Evolutionary conservation across 1,140 invertebrate species (phyloP).

Genomic region (Eupeodes corollae): DNA sequence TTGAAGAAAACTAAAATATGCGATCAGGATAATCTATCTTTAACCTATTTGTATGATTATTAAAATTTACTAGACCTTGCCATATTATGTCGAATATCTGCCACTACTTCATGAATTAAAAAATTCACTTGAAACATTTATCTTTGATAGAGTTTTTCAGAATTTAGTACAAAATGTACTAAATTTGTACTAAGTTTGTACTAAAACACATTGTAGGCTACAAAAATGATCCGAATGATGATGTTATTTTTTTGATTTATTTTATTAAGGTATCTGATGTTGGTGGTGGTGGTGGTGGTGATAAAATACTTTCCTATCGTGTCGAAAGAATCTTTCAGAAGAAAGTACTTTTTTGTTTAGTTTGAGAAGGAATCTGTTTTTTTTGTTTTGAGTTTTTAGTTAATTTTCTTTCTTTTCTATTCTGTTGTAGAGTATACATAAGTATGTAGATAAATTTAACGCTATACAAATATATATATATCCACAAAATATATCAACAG

Average conservation of each 20-base stretch:
- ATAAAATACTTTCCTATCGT: neutral
- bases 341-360: neutral
- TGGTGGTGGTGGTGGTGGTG: neutral
- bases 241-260: neutral
- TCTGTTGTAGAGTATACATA: neutral
- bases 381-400: neutral
- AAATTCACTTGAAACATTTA: no score
- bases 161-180: neutral
- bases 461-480: neutral
- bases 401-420: neutral
- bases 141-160: no score
- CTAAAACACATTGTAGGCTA: no score
- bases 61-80: neutral
- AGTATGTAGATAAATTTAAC: neutral
- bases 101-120: neutral
- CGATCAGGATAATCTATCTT: neutral
- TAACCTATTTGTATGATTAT: neutral
- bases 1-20: no score
- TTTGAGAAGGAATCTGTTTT: neutral
- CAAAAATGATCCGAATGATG: no score
- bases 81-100: neutral
- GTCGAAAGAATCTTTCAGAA: no score
- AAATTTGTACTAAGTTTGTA: neutral
- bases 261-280: neutral
- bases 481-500: neutral